A percentile compares a stretch with the other conserved stretches of the same genome.
Evolutionary conservation across 2,113 vertebrate species (phyloP).

Genomic region (Malurus alboscapulatus): DNA sequence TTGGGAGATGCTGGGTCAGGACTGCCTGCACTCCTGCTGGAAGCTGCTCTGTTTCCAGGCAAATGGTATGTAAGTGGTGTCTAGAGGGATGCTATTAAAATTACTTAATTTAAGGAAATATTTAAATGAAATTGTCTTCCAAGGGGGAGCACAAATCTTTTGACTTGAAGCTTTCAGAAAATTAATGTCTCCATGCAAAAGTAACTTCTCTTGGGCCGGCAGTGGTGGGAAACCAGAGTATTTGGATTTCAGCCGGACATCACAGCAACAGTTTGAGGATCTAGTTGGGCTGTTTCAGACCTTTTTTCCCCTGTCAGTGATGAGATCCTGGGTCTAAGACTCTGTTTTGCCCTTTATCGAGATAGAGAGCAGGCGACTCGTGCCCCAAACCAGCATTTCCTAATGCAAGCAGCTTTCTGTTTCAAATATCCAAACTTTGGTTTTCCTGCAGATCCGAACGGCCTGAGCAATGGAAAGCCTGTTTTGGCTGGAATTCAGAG

Average conservation of each 20-base stretch:
- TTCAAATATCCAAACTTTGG: not conserved
- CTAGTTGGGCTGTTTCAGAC: not conserved
- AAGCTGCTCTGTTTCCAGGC: not conserved
- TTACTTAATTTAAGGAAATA: not conserved
- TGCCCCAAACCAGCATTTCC: not conserved
- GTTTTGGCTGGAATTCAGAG: constrained; percentile 13
- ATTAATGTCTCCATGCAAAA: not conserved
- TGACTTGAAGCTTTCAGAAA: not conserved
- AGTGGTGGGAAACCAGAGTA: not conserved
- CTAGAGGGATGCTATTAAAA: not conserved
- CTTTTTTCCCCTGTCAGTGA: not conserved
- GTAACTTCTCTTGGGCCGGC: not conserved
- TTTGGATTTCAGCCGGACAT: not conserved
- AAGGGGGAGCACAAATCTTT: not conserved
- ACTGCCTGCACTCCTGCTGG: not conserved
- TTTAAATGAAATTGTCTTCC: not conserved
- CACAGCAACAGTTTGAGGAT: not conserved
- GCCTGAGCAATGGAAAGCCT: not conserved
- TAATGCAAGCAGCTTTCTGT: not conserved
- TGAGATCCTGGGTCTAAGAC: not conserved
- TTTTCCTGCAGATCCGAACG: not conserved
- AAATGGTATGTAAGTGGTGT: not conserved
- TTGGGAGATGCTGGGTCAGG: not conserved
- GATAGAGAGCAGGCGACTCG: not conserved
- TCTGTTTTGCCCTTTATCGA: not conserved